phyloP scores from a whole-genome alignment of 1,140 invertebrate species.

The Calycopis cecrops region DNA sequence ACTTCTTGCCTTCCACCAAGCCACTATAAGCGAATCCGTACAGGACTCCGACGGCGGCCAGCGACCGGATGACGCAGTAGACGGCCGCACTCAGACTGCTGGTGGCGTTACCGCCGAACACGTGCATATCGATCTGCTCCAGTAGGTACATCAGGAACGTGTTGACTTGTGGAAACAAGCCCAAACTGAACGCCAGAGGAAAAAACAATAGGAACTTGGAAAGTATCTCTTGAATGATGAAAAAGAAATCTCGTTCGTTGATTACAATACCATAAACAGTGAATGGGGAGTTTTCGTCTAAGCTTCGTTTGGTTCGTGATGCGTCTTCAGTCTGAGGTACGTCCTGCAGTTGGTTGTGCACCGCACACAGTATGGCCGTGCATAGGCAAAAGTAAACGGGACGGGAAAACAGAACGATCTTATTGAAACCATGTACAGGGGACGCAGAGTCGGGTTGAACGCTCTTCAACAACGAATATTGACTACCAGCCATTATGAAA shows the following conservation, averaged over 20 bases:
- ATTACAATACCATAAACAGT: conserved; percentile 87
- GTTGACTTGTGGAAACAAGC: conserved; percentile 96
- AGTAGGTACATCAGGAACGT: conserved; percentile 96
- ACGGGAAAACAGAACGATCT: conserved; percentile 94
- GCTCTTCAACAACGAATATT: conserved; percentile 98
- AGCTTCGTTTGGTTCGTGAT: conserved; percentile 43
- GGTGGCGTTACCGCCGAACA: conserved; percentile 97
- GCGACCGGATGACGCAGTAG: conserved; percentile 89
- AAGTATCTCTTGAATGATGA: conserved; percentile 82
- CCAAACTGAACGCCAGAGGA: conserved; percentile 94
- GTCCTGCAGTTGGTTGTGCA: conserved; percentile 77
- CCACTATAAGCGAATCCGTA: conserved; percentile 94
- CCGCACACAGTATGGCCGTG: conserved; percentile 82
- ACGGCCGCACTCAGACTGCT: conserved; percentile 90
- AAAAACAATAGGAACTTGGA: conserved; percentile 91
- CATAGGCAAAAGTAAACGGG: conserved; percentile 97
- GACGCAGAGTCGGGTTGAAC: conserved; percentile 99
- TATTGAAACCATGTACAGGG: conserved; percentile 98
- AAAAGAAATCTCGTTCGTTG: conserved; percentile 81
- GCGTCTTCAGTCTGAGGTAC: conserved; percentile 36
- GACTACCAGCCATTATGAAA: conserved; percentile 96
- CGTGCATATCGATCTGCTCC: conserved; percentile 97
- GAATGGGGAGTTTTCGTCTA: conserved; percentile 57
- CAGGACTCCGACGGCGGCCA: conserved; percentile 86
- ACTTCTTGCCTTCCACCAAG: conserved; percentile 84